Evolutionary conservation across 2,888 invertebrate species (phyloP).

Genomic region (Rhagonycha fulva): DNA sequence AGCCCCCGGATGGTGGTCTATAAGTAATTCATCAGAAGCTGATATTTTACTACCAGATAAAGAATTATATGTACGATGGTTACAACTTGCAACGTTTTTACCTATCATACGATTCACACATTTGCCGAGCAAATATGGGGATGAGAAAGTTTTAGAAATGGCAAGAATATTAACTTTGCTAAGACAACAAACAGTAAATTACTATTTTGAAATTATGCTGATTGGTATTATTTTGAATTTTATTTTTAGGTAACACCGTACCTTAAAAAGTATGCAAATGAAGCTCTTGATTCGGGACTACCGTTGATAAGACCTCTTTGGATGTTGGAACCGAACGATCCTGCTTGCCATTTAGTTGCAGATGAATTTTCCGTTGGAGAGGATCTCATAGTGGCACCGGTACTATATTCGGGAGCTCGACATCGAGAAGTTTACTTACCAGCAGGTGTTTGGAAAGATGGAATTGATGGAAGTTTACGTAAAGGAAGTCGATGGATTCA

Average conservation of each 20-base stretch:
- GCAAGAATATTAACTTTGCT: conserved; percentile 75
- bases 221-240: not conserved
- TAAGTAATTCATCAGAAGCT: conserved; percentile 55
- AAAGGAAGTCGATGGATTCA: conserved; percentile 92
- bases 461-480: conserved; percentile 81
- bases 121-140: conserved; percentile 86
- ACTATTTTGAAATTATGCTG: not conserved
- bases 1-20: conserved; percentile 61
- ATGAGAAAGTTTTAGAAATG: conserved; percentile 73
- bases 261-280: conserved; percentile 76
- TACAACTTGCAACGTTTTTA: conserved; percentile 87
- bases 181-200: conserved; percentile 71
- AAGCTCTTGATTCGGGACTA: conserved; percentile 78
- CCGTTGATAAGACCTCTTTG: conserved; percentile 88
- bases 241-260: conserved; percentile 69
- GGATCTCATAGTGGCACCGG: conserved; percentile 88
- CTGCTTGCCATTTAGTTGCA: conserved; percentile 72
- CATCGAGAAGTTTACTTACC: conserved; percentile 86
- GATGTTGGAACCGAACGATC: conserved; percentile 84
- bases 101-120: conserved; percentile 92
- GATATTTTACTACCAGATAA: conserved; percentile 67
- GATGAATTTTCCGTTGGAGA: conserved; percentile 91
- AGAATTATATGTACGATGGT: conserved; percentile 88
- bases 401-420: conserved; percentile 70
- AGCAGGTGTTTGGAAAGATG: conserved; percentile 91